Conservation (phyloP, 2,797 vertebrate species). For the Hyperoplus immaculatus region DNA sequence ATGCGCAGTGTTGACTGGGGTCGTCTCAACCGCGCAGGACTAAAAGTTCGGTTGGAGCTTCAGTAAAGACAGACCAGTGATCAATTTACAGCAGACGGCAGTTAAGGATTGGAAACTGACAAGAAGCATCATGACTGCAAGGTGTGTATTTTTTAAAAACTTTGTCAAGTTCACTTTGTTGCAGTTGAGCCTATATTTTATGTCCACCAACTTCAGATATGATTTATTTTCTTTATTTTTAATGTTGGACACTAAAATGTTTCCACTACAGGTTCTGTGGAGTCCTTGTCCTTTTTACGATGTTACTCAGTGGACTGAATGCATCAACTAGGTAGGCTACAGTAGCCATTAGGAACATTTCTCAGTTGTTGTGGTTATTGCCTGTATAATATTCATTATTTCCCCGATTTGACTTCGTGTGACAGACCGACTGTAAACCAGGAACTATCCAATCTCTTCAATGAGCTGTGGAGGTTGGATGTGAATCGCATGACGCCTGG, state of each 20-base stretch:
- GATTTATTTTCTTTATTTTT: background rate
- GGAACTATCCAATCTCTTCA: constrained; percentile 88
- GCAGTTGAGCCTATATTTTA: background rate
- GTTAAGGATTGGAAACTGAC: background rate
- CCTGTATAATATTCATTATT: background rate
- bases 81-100: background rate
- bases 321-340: constrained; percentile 70
- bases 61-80: no score
- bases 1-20: constrained; percentile 1
- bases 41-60: constrained; percentile 11
- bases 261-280: constrained; percentile 60
- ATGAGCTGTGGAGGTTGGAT: constrained; percentile 88
- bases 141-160: constrained; percentile 41
- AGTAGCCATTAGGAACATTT: background rate
- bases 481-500: constrained; percentile 84
- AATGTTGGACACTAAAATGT: background rate
- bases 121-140: constrained; percentile 56
- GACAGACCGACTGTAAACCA: constrained; percentile 84
- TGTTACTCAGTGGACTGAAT: constrained; percentile 57
- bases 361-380: background rate
- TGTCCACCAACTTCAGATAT: background rate
- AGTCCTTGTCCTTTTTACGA: constrained; percentile 62
- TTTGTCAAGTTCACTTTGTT: background rate
- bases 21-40: background rate
- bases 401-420: background rate